These are phyloP conservation scores for Ostrea edulis DNA, from an alignment of 1,140 invertebrate genomes.

Conservation along the genomic window DNA sequence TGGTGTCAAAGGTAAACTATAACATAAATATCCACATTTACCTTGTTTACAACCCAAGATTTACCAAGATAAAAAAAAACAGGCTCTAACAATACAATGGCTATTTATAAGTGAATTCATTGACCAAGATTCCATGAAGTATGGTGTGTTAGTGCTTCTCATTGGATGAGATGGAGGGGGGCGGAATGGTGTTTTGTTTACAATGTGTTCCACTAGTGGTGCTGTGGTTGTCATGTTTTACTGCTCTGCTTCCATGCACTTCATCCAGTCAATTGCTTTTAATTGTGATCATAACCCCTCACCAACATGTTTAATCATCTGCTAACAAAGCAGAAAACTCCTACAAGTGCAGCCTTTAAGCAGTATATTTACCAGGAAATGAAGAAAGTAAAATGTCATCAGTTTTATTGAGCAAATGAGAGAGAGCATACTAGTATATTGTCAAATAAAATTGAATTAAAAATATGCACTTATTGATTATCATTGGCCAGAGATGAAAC, in stretches of 20 bases:
- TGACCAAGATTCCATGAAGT: not conserved
- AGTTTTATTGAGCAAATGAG: not conserved
- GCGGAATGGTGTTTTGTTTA: constrained; percentile 15
- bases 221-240: not conserved
- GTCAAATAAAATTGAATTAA: not conserved
- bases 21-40: not conserved
- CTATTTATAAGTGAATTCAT: constrained; percentile 7
- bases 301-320: not conserved
- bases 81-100: not conserved
- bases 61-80: not conserved
- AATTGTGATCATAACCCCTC: not conserved
- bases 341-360: no score
- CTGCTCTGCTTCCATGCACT: not conserved
- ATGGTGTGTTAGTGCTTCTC: not conserved
- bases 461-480: not conserved
- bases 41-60: not conserved
- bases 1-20: not conserved
- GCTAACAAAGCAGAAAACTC: no score
- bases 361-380: no score
- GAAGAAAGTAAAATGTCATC: no score
- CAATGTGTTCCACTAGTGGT: not conserved
- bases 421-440: not conserved
- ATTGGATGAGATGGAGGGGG: not conserved
- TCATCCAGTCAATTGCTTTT: not conserved
- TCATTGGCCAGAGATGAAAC: not conserved